Evolutionary conservation across 2,888 invertebrate genomes (phyloP), one percentile per base, ranked within the genome.

Genomic region (Harpalus rubripes): DNA sequence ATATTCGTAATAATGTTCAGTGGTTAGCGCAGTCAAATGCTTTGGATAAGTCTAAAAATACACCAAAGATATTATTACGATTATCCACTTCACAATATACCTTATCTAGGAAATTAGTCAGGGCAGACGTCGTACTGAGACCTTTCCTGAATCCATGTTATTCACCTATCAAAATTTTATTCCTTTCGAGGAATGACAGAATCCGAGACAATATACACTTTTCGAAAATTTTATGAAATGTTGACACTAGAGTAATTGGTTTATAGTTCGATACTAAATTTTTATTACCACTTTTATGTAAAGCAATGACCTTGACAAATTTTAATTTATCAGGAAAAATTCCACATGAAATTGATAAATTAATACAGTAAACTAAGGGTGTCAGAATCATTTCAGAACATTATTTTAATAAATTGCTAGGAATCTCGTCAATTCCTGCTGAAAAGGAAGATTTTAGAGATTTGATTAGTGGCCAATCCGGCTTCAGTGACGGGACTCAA

Each of bases 41-140:
- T 39, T 74, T 74, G n/a, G 74, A 74, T 39, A 39, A 16, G 18
- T 74, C 74, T 15, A 74, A 15, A 74, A 74, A 74, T 41, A 74
- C n/a, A 7, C 74, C 74, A 74, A 39, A 44, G 7, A 74, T 18
- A 39, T 74, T 39, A 39, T 39, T 18, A 44, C 44, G 15, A 16
- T 74, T 74, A 18, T 39, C 74, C 7, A 74, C 15, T 41, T 26
- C 41, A 18, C 39, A 16, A 44, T 74, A 74, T 16, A 74, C 39
- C 7, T 39, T n/a, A 74, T 41, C 44, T 74, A 74, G 12, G 15
- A 39, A 39, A 39, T 74, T 74, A 16, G 39, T 15, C 39, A 74
- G 15, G 0, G 74, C 74, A 1, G 74, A 41, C 7, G 16, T 68
- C 16, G 22, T 68, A 26, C n/a, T 68, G n/a, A 68, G 22, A 18